Percentiles rank a stretch among this genome's conserved stretches.
Conservation (phyloP, 2,113 vertebrate genomes). For the Scophthalmus maximus region DNA sequence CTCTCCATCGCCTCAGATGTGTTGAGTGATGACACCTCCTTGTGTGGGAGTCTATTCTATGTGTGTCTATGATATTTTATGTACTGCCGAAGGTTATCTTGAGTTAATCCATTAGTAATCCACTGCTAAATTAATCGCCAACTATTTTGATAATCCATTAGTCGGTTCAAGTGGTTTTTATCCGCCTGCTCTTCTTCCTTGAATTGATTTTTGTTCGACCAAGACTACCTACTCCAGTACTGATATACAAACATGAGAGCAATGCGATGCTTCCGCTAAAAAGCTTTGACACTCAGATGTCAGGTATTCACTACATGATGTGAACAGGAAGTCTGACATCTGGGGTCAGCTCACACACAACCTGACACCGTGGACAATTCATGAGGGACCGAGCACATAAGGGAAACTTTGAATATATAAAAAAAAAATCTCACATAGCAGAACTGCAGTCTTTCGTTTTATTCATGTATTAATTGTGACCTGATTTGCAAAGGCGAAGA, state of each 20-base stretch:
- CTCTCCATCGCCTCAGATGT: too few relatives aligned
- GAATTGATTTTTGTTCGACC: too few relatives aligned
- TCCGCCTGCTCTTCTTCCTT: too few relatives aligned
- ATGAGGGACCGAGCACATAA: constrained; percentile 15
- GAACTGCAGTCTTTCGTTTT: not conserved
- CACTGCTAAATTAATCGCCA: too few relatives aligned
- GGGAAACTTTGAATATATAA: constrained; percentile 22
- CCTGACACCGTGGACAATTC: not conserved
- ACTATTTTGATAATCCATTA: too few relatives aligned
- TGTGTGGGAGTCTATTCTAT: too few relatives aligned
- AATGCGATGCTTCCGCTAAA: not conserved
- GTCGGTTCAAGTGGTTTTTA: too few relatives aligned
- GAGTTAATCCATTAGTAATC: too few relatives aligned
- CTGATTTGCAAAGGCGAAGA: not conserved
- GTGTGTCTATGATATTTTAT: too few relatives aligned
- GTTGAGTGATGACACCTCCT: too few relatives aligned
- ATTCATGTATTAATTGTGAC: constrained; percentile 1
- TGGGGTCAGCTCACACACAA: constrained; percentile 15
- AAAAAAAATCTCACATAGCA: constrained; percentile 16
- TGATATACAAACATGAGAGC: not conserved
- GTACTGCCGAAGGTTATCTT: too few relatives aligned
- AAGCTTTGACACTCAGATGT: not conserved
- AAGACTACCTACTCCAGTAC: too few relatives aligned
- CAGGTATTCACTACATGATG: not conserved
- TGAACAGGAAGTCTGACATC: not conserved